Evolutionary conservation across 2,888 invertebrate species (phyloP).

Genomic region (Drosophila quinaria): DNA sequence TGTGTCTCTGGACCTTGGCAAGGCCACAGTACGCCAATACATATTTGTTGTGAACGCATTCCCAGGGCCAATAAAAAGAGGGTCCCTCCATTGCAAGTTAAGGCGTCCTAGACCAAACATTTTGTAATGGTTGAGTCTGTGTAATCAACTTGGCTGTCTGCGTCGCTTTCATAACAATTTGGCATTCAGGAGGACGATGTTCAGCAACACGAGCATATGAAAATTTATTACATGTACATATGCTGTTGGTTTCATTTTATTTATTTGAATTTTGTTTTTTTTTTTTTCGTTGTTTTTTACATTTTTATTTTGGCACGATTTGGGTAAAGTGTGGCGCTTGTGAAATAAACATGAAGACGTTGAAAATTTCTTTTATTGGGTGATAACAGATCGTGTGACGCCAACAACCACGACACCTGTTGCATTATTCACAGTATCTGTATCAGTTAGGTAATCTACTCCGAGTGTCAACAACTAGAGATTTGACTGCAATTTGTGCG

Average conservation of each 20-base stretch:
- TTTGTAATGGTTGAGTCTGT: background rate
- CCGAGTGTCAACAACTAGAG: slow-evolving; percentile 18
- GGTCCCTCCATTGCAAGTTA: background rate
- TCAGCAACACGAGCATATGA: slow-evolving; percentile 53
- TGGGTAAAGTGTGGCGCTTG: slow-evolving; percentile 57
- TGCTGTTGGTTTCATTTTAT: slow-evolving; percentile 18
- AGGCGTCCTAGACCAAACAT: background rate
- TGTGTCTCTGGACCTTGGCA: slow-evolving; percentile 4
- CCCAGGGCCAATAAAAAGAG: slow-evolving; percentile 40
- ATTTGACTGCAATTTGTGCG: slow-evolving; percentile 28
- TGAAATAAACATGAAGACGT: slow-evolving; percentile 56
- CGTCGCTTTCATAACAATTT: slow-evolving; percentile 65
- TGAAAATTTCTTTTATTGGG: slow-evolving; percentile 64
- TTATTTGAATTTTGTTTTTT: slow-evolving; percentile 22
- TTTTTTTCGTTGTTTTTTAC: slow-evolving; percentile 12
- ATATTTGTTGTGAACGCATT: slow-evolving; percentile 28
- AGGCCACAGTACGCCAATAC: slow-evolving; percentile 8
- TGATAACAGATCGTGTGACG: slow-evolving; percentile 64
- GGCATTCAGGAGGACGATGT: slow-evolving; percentile 51
- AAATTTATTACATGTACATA: slow-evolving; percentile 49
- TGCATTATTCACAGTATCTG: slow-evolving; percentile 66
- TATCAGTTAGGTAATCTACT: slow-evolving; percentile 61
- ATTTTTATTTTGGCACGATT: slow-evolving; percentile 65
- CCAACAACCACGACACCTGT: slow-evolving; percentile 51
- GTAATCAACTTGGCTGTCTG: slow-evolving; percentile 13